Conservation (phyloP, 2,113 vertebrate species). For the Pandion haliaetus region DNA sequence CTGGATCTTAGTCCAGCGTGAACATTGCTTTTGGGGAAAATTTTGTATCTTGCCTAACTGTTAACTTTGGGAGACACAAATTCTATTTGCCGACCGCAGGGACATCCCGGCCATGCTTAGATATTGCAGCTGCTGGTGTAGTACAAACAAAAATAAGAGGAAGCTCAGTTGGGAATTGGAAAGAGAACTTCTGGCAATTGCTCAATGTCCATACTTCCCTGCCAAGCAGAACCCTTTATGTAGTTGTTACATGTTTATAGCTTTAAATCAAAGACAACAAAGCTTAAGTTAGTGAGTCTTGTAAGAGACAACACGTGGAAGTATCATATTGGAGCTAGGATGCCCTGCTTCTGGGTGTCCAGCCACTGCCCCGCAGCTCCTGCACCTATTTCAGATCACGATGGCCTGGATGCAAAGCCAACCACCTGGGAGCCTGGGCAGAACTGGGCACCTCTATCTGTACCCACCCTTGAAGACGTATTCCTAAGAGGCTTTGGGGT, state of each 20-base stretch:
- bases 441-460: background rate
- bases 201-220: background rate
- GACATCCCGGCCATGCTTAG: background rate
- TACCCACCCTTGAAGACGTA: no score
- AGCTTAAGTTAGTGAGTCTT: background rate
- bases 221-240: rapidly evolving
- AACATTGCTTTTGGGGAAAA: background rate
- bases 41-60: background rate
- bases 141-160: background rate
- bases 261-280: background rate
- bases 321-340: background rate
- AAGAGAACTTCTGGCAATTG: background rate
- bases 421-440: background rate
- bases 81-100: background rate
- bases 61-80: background rate
- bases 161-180: background rate
- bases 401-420: background rate
- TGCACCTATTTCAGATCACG: rapidly evolving
- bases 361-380: rapidly evolving
- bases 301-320: no score
- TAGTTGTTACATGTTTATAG: background rate
- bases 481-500: background rate
- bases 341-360: background rate
- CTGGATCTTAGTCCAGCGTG: background rate
- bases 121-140: background rate